phyloP scores from a whole-genome alignment of 2,113 vertebrate genomes.

The Anhinga anhinga region DNA sequence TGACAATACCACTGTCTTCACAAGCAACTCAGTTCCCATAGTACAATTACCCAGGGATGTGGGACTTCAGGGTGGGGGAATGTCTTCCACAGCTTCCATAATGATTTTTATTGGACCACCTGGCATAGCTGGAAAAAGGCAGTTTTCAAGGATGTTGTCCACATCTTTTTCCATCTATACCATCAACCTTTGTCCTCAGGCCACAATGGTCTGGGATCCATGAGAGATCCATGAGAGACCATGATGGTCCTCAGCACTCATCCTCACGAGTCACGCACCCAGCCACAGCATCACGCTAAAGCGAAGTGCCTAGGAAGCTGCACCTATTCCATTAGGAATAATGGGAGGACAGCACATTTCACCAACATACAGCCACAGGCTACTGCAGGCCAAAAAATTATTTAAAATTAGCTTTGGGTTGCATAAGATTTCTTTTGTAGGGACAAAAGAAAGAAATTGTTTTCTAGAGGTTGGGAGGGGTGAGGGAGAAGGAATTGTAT shows the following conservation, averaged over 20 bases:
- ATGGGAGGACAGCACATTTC: not conserved
- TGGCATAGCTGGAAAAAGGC: not conserved
- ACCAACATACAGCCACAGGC: not conserved
- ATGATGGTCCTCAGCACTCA: not conserved
- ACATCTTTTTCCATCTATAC: not conserved
- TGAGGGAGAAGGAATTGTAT: not conserved
- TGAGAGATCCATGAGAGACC: too few species aligned
- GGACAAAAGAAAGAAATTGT: not conserved
- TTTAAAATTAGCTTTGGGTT: not conserved
- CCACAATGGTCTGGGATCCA: not conserved
- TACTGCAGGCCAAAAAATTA: not conserved
- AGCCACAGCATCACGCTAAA: not conserved
- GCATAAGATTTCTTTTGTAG: not conserved
- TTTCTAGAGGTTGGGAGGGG: not conserved
- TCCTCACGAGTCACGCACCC: too few species aligned
- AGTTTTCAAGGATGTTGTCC: not conserved
- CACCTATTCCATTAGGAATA: not conserved
- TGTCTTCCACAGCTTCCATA: not conserved
- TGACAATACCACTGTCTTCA: not conserved
- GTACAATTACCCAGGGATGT: not conserved
- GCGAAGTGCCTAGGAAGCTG: not conserved
- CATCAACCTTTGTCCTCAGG: not conserved
- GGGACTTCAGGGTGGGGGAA: not conserved
- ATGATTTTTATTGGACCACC: not conserved
- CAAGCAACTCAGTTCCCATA: not conserved